phyloP scores from a whole-genome alignment of 2,888 invertebrate genomes.

The Rhagophthalmus giganteus region DNA sequence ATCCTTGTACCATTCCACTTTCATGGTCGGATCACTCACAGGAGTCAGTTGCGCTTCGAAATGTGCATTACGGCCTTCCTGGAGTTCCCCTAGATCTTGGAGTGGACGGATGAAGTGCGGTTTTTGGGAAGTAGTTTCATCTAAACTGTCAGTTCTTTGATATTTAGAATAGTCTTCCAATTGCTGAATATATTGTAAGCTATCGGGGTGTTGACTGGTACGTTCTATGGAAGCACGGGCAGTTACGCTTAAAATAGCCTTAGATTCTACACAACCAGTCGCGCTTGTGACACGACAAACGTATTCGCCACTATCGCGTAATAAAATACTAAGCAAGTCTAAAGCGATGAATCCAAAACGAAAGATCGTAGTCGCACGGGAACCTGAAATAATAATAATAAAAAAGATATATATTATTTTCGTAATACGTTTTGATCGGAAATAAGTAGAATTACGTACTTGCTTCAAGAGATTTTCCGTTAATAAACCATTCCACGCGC shows the following conservation, averaged over 20 bases:
- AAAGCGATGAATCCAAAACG: slow-evolving; percentile 97
- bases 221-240: slow-evolving; percentile 83
- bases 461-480: slow-evolving; percentile 88
- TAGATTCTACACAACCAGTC: slow-evolving; percentile 84
- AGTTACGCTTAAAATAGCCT: slow-evolving; percentile 78
- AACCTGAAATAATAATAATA: slow-evolving; percentile 64
- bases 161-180: slow-evolving; percentile 89
- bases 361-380: slow-evolving; percentile 91
- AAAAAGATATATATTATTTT: too few relatives aligned
- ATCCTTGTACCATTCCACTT: slow-evolving; percentile 94
- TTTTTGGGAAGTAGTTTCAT: slow-evolving; percentile 77
- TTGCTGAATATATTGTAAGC: slow-evolving; percentile 86
- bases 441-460: slow-evolving; percentile 64
- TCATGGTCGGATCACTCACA: slow-evolving; percentile 90
- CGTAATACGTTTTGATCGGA: not conserved
- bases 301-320: slow-evolving; percentile 88
- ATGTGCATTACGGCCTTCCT: slow-evolving; percentile 89
- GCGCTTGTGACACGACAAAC: slow-evolving; percentile 85
- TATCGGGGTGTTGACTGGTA: slow-evolving; percentile 88
- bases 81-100: slow-evolving; percentile 81
- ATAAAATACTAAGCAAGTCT: slow-evolving; percentile 83
- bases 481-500: slow-evolving; percentile 94
- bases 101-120: slow-evolving; percentile 88
- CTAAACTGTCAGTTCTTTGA: slow-evolving; percentile 81
- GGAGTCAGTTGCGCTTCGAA: slow-evolving; percentile 92